Evolutionary conservation across 1,140 invertebrate genomes (phyloP).

Genomic region (Aphelenchoides avenae): DNA sequence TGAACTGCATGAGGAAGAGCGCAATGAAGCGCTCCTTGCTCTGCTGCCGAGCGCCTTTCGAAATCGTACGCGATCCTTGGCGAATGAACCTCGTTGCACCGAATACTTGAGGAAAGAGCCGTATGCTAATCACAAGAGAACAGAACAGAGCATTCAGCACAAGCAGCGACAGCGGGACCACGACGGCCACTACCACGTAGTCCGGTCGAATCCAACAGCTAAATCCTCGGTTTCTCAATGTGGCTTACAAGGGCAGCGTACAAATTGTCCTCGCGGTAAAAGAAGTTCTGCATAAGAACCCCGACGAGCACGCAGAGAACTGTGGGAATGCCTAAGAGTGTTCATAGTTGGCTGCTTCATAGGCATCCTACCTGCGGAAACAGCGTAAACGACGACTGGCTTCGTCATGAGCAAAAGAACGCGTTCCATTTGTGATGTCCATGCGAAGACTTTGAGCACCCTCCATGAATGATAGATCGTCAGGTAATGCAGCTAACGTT

Average conservation of each 20-base stretch:
- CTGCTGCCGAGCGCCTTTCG: slow-evolving; percentile 3
- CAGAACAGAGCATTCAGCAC: slow-evolving; percentile 25
- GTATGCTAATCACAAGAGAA: slow-evolving; percentile 15
- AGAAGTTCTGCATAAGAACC: slow-evolving; percentile 10
- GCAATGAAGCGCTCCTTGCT: slow-evolving; percentile 17
- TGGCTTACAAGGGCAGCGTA: not conserved
- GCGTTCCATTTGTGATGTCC: slow-evolving; percentile 1
- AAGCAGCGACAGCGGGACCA: slow-evolving; percentile 24
- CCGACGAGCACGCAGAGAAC: slow-evolving; percentile 2
- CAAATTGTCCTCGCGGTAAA: slow-evolving; percentile 28
- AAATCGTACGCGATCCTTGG: not conserved
- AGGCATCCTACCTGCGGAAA: too few species aligned
- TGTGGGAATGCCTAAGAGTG: not conserved
- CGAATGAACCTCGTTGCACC: slow-evolving; percentile 7
- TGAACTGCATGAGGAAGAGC: slow-evolving; percentile 14
- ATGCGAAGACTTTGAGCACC: slow-evolving; percentile 24
- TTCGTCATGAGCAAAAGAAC: slow-evolving; percentile 11
- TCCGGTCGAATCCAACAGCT: slow-evolving; percentile 33
- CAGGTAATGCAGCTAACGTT: slow-evolving; percentile 2
- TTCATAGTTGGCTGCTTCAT: not conserved
- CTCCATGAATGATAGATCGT: slow-evolving; percentile 21
- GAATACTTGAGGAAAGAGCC: slow-evolving; percentile 28
- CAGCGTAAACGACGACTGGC: not conserved
- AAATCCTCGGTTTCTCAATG: not conserved
- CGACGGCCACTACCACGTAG: slow-evolving; percentile 19